Conservation (phyloP, 2,888 invertebrate genomes). For the Choreutis nemorana region DNA sequence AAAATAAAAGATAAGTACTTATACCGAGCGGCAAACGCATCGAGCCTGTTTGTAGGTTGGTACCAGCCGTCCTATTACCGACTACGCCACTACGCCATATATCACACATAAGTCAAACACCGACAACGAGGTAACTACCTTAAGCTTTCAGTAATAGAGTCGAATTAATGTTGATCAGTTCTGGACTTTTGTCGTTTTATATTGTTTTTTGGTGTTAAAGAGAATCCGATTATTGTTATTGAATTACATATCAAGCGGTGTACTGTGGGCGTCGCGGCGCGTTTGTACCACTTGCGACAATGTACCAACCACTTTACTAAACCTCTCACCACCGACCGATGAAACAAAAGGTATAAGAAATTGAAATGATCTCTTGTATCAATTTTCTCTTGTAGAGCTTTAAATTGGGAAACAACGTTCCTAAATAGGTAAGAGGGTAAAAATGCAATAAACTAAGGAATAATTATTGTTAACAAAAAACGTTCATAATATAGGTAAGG, state of each 20-base stretch:
- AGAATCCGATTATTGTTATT: slow-evolving; percentile 41
- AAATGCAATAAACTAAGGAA: too few relatives aligned
- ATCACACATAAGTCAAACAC: slow-evolving; percentile 3
- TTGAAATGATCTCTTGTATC: too few relatives aligned
- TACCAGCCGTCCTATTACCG: slow-evolving; percentile 19
- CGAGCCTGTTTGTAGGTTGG: slow-evolving; percentile 25
- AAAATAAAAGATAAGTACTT: too few relatives aligned
- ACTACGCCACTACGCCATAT: slow-evolving; percentile 11
- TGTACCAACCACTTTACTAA: too few relatives aligned
- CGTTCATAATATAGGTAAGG: too few relatives aligned
- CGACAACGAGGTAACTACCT: slow-evolving; percentile 1
- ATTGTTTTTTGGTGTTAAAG: slow-evolving; percentile 26
- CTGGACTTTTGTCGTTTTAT: slow-evolving; percentile 8
- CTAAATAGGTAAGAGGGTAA: too few relatives aligned
- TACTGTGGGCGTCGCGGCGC: slow-evolving; percentile 4
- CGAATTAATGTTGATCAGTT: slow-evolving; percentile 2
- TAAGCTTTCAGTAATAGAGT: slow-evolving; percentile 5
- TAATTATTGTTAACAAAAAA: too few relatives aligned
- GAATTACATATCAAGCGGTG: slow-evolving; percentile 30
- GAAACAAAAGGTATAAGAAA: too few relatives aligned
- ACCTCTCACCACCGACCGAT: too few relatives aligned
- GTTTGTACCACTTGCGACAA: slow-evolving; percentile 15
- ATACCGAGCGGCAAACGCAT: too few relatives aligned
- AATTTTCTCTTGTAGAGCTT: too few relatives aligned
- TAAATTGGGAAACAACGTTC: too few relatives aligned